Evolutionary conservation across 2,888 invertebrate species (phyloP), one percentile per base, ranked within the genome.

Genomic region (Xanthorhoe spadicearia): DNA sequence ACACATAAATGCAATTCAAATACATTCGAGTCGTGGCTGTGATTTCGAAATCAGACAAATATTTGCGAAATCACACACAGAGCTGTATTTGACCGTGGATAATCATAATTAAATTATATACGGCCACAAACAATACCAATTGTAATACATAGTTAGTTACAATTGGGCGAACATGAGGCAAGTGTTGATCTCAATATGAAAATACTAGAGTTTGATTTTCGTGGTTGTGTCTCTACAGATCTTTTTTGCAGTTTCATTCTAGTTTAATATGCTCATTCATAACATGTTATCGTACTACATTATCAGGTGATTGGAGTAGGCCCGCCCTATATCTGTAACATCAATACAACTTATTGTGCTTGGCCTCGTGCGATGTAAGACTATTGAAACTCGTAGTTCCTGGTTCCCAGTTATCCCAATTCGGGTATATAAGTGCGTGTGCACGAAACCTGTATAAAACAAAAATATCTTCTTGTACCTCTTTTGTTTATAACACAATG

Each of bases 1-100:
- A 19, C 52, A 63, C 50, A 15, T 15, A 51, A 55, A 59, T 55
- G 46, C 62, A 66, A 66, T 48, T 58, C 54, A 32, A 43, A 64
- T 59, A 55, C 38, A 53, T 56, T 61, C 38, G n/a, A 53, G 17
- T 53, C 53, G 35, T 28, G 35, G 52, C 23, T 52, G 7, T 6
- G 10, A 66, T 58, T 66, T 50, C 50, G 35, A 43, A 51, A 52
- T 51, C 38, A 6, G 23, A 23, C 19, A 23, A 48, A 28, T 59
- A 18, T 51, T 59, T 59, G 43, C 43, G 58, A 50, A 58, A 50
- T 56, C 19, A 15, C 23, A 13, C 10, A 38, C 38, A 38, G 35
- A 35, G 35, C 35, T 35, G 3, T 35, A 10, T 38, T 38, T 38
- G 10, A 38, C 10, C 38, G 13, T 43, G 38, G 13, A 13, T 43